phyloP scores from a whole-genome alignment of 2,797 vertebrate species.

The Sciurus vulgaris region DNA sequence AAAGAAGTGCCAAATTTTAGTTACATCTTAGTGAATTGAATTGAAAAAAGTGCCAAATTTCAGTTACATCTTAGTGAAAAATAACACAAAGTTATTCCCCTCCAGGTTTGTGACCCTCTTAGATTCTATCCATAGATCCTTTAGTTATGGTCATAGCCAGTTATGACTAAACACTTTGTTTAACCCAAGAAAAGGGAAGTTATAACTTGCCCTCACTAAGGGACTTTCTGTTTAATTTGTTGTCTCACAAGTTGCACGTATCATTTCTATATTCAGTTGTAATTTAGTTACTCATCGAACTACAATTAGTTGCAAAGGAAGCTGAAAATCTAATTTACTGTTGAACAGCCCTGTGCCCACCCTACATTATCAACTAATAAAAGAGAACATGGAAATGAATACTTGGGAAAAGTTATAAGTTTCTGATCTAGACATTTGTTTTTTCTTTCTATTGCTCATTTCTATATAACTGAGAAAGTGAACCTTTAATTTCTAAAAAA shows the following conservation, averaged over 20 bases:
- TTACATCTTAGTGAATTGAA: too few relatives aligned
- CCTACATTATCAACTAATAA: neutral
- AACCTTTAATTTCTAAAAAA: neutral
- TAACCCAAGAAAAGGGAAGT: neutral
- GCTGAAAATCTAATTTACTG: neutral
- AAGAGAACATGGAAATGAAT: neutral
- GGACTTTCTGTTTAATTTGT: neutral
- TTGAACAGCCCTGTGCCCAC: too few relatives aligned
- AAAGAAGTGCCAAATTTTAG: conserved; percentile 18
- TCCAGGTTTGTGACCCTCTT: neutral
- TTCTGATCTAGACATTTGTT: neutral
- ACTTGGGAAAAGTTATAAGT: neutral
- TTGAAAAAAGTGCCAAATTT: too few relatives aligned
- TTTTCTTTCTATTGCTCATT: neutral
- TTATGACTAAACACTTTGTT: neutral
- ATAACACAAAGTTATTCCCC: neutral
- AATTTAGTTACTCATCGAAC: neutral
- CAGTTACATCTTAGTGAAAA: conserved; percentile 15
- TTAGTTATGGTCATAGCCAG: neutral
- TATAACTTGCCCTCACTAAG: neutral
- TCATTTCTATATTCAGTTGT: neutral
- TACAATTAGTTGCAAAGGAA: neutral
- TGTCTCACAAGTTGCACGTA: neutral
- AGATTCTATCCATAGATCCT: neutral
- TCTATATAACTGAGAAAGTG: neutral